Percentiles rank a stretch among this genome's conserved stretches.
Evolutionary conservation across 1,140 invertebrate species (phyloP).

Genomic region (Solen grandis): DNA sequence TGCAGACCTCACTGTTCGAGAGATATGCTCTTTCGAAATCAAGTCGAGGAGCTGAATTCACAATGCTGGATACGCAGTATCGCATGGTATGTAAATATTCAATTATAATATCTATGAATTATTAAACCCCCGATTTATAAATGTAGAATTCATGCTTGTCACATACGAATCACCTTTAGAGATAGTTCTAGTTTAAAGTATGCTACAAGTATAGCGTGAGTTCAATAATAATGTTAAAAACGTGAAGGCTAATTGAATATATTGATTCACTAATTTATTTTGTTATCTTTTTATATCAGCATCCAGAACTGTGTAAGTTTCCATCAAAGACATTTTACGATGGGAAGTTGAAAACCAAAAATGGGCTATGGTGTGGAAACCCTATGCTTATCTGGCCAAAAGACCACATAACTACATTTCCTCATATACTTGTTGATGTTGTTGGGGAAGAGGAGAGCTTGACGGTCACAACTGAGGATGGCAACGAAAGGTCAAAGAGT

Average conservation of each 20-base stretch:
- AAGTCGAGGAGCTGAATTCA: constrained; percentile 25
- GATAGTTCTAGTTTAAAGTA: too few relatives aligned
- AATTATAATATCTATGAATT: too few relatives aligned
- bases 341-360: constrained; percentile 55
- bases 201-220: too few relatives aligned
- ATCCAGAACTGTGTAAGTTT: constrained; percentile 71
- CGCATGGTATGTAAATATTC: constrained; percentile 77
- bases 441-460: constrained; percentile 72
- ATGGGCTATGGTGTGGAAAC: neutral
- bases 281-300: constrained; percentile 57
- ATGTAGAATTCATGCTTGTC: too few relatives aligned
- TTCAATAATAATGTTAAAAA: too few relatives aligned
- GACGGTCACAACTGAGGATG: constrained; percentile 72
- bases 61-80: constrained; percentile 70
- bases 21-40: constrained; percentile 61
- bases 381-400: constrained; percentile 56
- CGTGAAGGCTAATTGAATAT: too few relatives aligned
- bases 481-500: constrained; percentile 73
- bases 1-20: constrained; percentile 75
- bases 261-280: too few relatives aligned
- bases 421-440: constrained; percentile 71
- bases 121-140: too few relatives aligned
- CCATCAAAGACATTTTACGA: constrained; percentile 72
- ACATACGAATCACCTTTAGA: too few relatives aligned
- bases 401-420: constrained; percentile 20